A percentile compares a stretch with the other conserved stretches of the same genome.
Conservation (phyloP, 2,888 invertebrate species). For the Cephus rjabovi region DNA sequence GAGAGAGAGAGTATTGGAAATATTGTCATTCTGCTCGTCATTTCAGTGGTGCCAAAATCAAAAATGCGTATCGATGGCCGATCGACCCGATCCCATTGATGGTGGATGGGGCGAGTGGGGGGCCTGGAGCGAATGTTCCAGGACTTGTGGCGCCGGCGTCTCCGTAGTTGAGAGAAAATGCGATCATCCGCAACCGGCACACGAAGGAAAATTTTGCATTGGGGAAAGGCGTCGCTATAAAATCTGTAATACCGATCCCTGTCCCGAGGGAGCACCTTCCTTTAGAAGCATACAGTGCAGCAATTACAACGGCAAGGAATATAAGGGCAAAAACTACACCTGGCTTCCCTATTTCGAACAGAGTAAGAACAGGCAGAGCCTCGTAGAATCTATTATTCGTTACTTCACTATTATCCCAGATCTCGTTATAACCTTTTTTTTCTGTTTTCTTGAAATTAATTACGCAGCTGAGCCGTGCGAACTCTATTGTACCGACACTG, state of each 20-base stretch:
- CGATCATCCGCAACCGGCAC: conserved; percentile 73
- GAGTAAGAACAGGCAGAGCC: conserved; percentile 67
- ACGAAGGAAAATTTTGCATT: conserved; percentile 74
- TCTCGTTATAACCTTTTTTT: background rate
- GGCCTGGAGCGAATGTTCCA: conserved; percentile 71
- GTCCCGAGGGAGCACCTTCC: conserved; percentile 63
- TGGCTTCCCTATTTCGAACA: conserved; percentile 83
- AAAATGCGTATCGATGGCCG: conserved; percentile 73
- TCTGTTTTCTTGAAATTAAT: no score
- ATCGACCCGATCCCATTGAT: conserved; percentile 72
- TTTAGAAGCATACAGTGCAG: conserved; percentile 69
- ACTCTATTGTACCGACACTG: conserved; percentile 73
- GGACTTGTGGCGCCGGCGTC: conserved; percentile 76
- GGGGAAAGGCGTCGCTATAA: conserved; percentile 77
- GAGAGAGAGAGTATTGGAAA: no score
- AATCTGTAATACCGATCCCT: conserved; percentile 82
- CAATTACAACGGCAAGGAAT: conserved; percentile 68
- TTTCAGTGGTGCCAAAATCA: conserved; percentile 76
- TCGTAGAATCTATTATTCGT: background rate
- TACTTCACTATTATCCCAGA: background rate
- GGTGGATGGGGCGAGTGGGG: conserved; percentile 78
- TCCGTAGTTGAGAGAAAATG: conserved; percentile 71
- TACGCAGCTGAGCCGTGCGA: conserved; percentile 70
- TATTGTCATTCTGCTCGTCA: background rate
- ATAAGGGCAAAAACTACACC: conserved; percentile 76